A percentile compares a stretch with the other conserved stretches of the same genome.
Evolutionary conservation across 2,888 invertebrate genomes (phyloP).

Genomic region (Heliconius sara): DNA sequence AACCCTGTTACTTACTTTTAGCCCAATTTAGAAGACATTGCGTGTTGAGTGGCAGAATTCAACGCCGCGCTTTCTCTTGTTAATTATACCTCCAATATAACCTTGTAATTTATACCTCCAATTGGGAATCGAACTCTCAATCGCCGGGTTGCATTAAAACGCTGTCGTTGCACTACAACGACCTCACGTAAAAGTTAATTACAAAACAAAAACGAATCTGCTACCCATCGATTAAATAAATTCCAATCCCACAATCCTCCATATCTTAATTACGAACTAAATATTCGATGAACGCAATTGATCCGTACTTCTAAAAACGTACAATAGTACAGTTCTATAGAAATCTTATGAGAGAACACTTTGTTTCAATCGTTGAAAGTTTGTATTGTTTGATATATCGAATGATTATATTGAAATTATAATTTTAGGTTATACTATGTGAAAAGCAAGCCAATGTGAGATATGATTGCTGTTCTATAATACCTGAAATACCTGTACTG

Average conservation of each 20-base stretch:
- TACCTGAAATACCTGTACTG: too few species aligned
- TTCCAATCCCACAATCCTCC: not conserved
- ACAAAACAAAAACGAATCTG: not conserved
- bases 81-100: too few species aligned
- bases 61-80: too few species aligned
- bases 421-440: not conserved
- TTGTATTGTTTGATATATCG: conserved; percentile 22
- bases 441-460: not conserved
- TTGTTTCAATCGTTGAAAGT: conserved; percentile 22
- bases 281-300: conserved; percentile 21
- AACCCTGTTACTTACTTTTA: too few species aligned
- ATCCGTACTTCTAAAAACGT: conserved; percentile 19
- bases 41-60: too few species aligned
- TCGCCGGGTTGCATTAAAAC: too few species aligned
- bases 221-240: not conserved
- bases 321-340: conserved; percentile 28
- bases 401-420: conserved; percentile 22
- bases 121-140: too few species aligned
- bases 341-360: conserved; percentile 34
- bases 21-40: too few species aligned
- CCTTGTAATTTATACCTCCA: too few species aligned
- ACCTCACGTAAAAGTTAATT: too few species aligned
- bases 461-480: not conserved
- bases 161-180: too few species aligned
- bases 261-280: not conserved